Conservation (phyloP, 2,113 vertebrate genomes). For the Nothocercus nigrocapillus region DNA sequence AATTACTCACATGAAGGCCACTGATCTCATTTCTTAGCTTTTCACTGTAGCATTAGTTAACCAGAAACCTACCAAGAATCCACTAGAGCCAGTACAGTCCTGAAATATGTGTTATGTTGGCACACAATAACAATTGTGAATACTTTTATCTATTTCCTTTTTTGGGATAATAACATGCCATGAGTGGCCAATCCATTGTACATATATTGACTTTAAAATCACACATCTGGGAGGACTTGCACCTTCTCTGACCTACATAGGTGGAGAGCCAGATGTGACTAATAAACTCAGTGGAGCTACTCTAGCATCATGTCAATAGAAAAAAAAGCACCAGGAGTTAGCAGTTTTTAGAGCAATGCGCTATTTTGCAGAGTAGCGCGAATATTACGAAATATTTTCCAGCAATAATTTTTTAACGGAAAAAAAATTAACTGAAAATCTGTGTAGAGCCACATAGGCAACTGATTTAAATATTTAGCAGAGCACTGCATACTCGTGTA, state of each 20-base stretch:
- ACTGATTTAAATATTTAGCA: neutral
- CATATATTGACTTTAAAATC: constrained; percentile 19
- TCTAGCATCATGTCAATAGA: neutral
- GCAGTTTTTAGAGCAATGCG: neutral
- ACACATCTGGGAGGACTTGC: neutral
- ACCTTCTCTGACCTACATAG: constrained; percentile 1
- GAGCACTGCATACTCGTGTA: neutral
- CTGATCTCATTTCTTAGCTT: constrained; percentile 62
- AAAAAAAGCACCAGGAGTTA: neutral
- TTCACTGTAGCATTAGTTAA: constrained; percentile 61
- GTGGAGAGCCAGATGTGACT: neutral
- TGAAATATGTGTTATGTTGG: constrained; percentile 56
- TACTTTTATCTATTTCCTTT: constrained; percentile 43
- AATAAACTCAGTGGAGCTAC: neutral
- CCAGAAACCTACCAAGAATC: constrained; percentile 45
- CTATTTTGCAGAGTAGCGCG: neutral
- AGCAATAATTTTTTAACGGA: neutral
- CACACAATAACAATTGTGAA: constrained; percentile 49
- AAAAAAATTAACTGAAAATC: neutral
- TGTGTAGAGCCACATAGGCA: neutral
- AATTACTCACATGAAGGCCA: constrained; percentile 59
- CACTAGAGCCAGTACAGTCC: constrained; percentile 65
- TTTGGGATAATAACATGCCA: constrained; percentile 51
- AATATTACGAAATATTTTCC: neutral
- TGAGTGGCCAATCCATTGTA: constrained; percentile 17